Conservation (phyloP, 2,888 invertebrate species). For the Megalurothrips usitatus region DNA sequence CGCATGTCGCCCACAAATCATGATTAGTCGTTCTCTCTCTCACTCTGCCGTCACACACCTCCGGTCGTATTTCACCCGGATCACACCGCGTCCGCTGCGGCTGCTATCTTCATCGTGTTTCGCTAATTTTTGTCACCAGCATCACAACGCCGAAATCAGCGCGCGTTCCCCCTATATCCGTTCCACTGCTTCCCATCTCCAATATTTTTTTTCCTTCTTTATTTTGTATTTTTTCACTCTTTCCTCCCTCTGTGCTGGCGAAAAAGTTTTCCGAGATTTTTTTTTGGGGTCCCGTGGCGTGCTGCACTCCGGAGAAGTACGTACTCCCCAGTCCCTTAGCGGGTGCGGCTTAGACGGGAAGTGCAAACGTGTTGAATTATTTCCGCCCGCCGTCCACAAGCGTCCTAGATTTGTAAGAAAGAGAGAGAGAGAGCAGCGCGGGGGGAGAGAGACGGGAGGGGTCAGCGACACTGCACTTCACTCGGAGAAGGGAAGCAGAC, state of each 20-base stretch:
- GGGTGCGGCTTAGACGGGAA: constrained; percentile 10
- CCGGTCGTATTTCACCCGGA: background rate
- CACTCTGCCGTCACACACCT: background rate
- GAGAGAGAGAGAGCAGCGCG: too few species aligned
- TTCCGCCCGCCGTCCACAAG: background rate
- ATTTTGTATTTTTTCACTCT: background rate
- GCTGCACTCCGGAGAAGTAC: too few species aligned
- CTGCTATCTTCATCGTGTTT: too few species aligned
- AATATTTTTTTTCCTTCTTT: background rate
- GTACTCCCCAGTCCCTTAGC: background rate
- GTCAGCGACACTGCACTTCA: too few species aligned
- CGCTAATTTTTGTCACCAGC: background rate
- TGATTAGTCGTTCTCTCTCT: constrained; percentile 3
- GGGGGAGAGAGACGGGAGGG: too few species aligned
- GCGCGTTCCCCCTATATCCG: background rate
- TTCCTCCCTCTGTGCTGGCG: background rate
- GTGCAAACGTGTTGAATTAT: constrained; percentile 21
- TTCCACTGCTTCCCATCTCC: background rate
- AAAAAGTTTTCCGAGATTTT: too few species aligned
- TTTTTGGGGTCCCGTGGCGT: too few species aligned
- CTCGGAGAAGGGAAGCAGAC: too few species aligned
- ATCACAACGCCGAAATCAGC: background rate
- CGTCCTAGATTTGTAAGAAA: too few species aligned
- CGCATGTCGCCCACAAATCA: constrained; percentile 12
- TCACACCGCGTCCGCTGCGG: background rate